Conservation (phyloP, 2,113 vertebrate genomes). For the Alectura lathami region DNA sequence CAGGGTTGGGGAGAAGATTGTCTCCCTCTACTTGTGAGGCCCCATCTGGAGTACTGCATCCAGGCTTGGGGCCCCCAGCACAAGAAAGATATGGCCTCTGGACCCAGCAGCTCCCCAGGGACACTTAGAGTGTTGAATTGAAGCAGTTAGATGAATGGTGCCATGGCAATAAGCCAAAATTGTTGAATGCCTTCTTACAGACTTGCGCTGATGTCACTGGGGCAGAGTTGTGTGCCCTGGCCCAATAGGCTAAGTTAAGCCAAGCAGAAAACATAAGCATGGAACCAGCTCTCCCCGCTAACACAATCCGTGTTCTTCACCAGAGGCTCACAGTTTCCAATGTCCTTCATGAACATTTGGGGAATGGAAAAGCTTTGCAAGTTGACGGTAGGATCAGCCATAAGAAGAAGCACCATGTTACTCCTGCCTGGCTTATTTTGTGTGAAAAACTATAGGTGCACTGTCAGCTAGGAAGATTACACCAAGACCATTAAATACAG, state of each 20-base stretch:
- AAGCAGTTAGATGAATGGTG: too few species aligned
- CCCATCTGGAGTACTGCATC: too few species aligned
- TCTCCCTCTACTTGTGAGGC: too few species aligned
- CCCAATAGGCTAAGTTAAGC: too few species aligned
- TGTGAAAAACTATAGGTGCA: not conserved
- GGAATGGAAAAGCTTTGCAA: not conserved
- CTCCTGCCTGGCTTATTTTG: not conserved
- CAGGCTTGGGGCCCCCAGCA: too few species aligned
- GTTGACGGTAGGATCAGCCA: not conserved
- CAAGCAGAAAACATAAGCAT: fast-evolving
- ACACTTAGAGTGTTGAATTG: too few species aligned
- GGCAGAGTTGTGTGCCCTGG: too few species aligned
- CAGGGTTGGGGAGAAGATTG: too few species aligned
- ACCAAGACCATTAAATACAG: not conserved
- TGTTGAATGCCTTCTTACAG: fast-evolving
- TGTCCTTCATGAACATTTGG: fast-evolving
- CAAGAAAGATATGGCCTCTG: too few species aligned
- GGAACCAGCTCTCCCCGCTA: not conserved
- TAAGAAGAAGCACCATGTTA: not conserved
- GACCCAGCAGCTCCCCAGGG: too few species aligned
- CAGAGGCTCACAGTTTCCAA: not conserved
- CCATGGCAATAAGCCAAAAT: not conserved
- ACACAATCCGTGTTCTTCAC: not conserved
- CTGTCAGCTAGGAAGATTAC: too few species aligned
- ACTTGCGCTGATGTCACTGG: fast-evolving